Base-by-base conservation (phyloP, 2,797 vertebrate species). In the Hephaestus fuliginosus region DNA sequence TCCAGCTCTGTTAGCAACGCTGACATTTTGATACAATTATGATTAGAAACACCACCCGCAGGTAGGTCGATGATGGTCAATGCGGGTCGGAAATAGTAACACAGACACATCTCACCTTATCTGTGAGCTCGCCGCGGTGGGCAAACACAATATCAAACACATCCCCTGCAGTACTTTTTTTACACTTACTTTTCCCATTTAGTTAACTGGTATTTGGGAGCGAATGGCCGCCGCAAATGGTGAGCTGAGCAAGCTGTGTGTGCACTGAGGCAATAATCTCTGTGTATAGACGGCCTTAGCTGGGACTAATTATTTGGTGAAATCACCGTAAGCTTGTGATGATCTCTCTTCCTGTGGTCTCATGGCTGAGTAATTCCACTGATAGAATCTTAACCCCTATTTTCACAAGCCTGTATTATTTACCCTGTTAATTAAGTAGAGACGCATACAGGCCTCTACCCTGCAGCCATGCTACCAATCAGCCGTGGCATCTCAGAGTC, bases 251-350 rank as follows among this genome's bases (percentile, higher is more conserved):
- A 64, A 62, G 82, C 67, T 22, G 81, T 82, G 83, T 80, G 82
- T 79, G 68, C 84, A 75, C 51, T 53, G 48, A 88, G 73, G 77
- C 81, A 78, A n/a, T 86, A 73, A 82, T 86, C 84, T 74, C 28
- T 86, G 86, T 89, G 82, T 88, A 63, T 69, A 84, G 68, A 82
- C 74, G 75, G 77, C 75, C 81, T 85, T 73, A 69, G 87, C 81
- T 64, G 80, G 68, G 90, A 87, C 86, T 92, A 93, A 94, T 95
- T 93, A 94, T 92, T 93, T 88, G 86, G 87, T 88, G 71, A 89
- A 93, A 88, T 89, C 86, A 86, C 76, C 36, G 53, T 77, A 86
- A 88, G 86, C 86, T 83, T 43, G 75, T 76, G 83, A 88, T 71
- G 46, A 75, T 89, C 84, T 81, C 80, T 81, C 82, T 90, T 88